A percentile compares a stretch with the other conserved stretches of the same genome.
phyloP scores from a whole-genome alignment of 2,113 vertebrate species.

The Muscicapa adusta region DNA sequence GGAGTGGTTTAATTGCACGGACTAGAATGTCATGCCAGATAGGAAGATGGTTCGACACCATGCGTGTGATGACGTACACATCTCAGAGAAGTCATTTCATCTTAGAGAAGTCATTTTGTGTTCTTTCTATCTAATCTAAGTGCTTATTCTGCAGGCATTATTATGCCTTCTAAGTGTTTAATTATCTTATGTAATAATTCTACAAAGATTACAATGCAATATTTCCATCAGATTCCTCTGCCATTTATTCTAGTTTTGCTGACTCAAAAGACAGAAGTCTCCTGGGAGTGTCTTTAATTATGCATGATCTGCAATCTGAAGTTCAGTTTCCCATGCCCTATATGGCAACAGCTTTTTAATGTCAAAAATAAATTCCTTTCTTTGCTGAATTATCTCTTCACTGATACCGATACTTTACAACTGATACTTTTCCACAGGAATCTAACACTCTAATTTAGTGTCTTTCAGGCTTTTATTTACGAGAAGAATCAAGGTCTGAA shows the following conservation, averaged over 20 bases:
- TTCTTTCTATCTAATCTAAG: slow-evolving; percentile 11
- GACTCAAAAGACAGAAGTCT: not conserved
- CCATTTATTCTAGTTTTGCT: not conserved
- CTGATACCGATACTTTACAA: not conserved
- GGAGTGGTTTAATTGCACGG: not conserved
- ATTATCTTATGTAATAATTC: slow-evolving; percentile 9
- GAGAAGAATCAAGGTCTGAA: not conserved
- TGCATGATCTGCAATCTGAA: not conserved
- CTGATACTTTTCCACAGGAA: not conserved
- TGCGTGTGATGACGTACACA: not conserved
- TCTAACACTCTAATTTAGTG: not conserved
- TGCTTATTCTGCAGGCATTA: not conserved
- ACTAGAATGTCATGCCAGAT: not conserved
- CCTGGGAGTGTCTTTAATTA: not conserved
- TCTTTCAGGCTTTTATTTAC: not conserved
- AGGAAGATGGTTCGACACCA: not conserved
- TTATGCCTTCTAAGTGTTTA: not conserved
- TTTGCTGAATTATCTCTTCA: not conserved
- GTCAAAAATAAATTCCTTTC: not conserved
- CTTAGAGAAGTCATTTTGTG: not conserved
- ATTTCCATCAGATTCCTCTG: not conserved
- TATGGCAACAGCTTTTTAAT: not conserved
- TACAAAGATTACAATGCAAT: not conserved
- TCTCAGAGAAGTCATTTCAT: not conserved
- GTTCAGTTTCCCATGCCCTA: not conserved